Evolutionary conservation across 2,888 invertebrate species (phyloP).

Genomic region (Sarcophaga carnaria): DNA sequence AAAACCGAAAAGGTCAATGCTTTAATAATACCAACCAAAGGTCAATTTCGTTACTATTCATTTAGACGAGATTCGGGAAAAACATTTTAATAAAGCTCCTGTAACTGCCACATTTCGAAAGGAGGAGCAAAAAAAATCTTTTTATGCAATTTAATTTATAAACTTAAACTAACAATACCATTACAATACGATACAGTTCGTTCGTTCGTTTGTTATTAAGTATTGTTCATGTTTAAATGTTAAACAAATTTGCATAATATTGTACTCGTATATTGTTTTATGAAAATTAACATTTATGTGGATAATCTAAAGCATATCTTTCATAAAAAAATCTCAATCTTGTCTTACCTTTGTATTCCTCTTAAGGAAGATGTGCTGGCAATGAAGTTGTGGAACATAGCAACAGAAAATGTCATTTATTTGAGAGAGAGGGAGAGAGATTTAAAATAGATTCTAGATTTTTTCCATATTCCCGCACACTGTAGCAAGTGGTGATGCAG

Average conservation of each 20-base stretch:
- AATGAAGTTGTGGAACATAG: neutral
- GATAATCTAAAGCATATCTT: too few species aligned
- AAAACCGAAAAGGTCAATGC: slow-evolving; percentile 43
- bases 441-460: slow-evolving; percentile 26
- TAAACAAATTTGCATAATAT: slow-evolving; percentile 66
- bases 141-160: slow-evolving; percentile 42
- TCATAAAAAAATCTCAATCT: neutral
- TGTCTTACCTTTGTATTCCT: neutral
- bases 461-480: neutral
- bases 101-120: slow-evolving; percentile 15
- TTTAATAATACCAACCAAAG: slow-evolving; percentile 40
- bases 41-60: slow-evolving; percentile 42
- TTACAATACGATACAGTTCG: neutral
- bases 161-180: neutral
- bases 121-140: neutral
- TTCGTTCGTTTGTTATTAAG: neutral
- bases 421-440: neutral
- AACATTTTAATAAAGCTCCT: slow-evolving; percentile 40
- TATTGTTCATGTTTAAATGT: slow-evolving; percentile 45
- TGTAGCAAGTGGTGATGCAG: slow-evolving; percentile 13
- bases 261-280: slow-evolving; percentile 56
- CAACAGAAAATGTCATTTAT: slow-evolving; percentile 15
- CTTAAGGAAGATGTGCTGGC: neutral
- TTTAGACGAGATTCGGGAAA: neutral
- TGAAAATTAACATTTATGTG: slow-evolving; percentile 57